Evolutionary conservation across 2,797 vertebrate species (phyloP), one percentile per base, ranked within the genome.

Genomic region (Danio kyathit): DNA sequence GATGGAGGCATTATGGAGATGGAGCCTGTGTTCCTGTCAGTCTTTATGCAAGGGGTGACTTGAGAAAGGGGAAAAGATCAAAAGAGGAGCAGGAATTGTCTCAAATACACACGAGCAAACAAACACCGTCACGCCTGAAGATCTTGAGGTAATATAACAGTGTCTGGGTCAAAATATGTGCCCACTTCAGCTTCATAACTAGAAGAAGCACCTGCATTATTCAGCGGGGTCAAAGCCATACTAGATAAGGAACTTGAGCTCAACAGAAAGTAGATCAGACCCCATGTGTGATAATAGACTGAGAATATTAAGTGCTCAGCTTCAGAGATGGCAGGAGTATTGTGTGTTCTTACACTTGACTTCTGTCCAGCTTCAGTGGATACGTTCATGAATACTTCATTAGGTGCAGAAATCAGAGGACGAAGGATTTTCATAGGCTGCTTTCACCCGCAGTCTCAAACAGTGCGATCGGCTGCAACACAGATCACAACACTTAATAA

Each of bases 341-440:
- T 74, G n/a, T 59, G 66, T 69, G 59, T 74, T 72, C 51, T 65
- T 59, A 41, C 49, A 57, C 65, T 63, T 67, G 72, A 74, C 48
- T 67, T 61, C 49, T 59, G 60, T 76, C 78, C 60, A 56, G 66
- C 49, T 70, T 44, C 74, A 75, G n/a, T 57, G 82, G 69, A 57
- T 17, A 64, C 51, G 19, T 76, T 83, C 73, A 85, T 85, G 78
- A 82, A 85, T 85, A 83, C 74, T 83, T 85, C 51, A 85, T 82
- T 77, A 83, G 77, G 46, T 73, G 46, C 67, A 74, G 81, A 83
- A 74, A 66, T 65, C 65, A 51, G 64, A 63, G 57, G 38, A 70
- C 6, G 6, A 1, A 52, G 69, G 70, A 16, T 46, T 51, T 70
- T 57, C 11, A 65, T 14, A 48, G 40, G 44, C 40, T 41, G n/a